Percentiles rank a stretch among this genome's conserved stretches.
These are phyloP conservation scores for Noctua pronuba DNA, from an alignment of 2,888 invertebrate species.

Conservation along the genomic window DNA sequence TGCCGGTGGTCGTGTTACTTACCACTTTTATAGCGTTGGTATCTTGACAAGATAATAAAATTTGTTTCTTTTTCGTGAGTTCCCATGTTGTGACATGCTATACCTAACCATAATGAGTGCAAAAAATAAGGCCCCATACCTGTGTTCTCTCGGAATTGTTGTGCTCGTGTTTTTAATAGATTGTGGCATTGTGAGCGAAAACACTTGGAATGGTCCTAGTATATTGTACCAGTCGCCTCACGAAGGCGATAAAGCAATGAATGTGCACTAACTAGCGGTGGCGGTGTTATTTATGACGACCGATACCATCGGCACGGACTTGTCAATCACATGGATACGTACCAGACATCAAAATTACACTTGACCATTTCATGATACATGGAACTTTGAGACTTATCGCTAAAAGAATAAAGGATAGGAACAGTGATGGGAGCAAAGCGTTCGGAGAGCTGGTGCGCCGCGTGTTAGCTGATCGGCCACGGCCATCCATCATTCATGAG, in stretches of 20 bases:
- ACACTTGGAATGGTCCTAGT: slow-evolving; percentile 56
- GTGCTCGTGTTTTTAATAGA: slow-evolving; percentile 53
- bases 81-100: slow-evolving; percentile 59
- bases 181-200: slow-evolving; percentile 54
- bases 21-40: slow-evolving; percentile 62
- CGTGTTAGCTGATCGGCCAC: slow-evolving; percentile 82
- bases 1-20: slow-evolving; percentile 70
- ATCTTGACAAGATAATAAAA: slow-evolving; percentile 66
- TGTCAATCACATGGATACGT: slow-evolving; percentile 85
- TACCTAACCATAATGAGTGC: slow-evolving; percentile 54
- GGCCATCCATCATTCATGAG: slow-evolving; percentile 88
- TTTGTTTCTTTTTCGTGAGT: slow-evolving; percentile 67
- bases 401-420: slow-evolving; percentile 68
- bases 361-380: slow-evolving; percentile 65
- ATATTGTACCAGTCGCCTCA: slow-evolving; percentile 63
- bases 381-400: slow-evolving; percentile 71
- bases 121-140: slow-evolving; percentile 55
- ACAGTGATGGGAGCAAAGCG: slow-evolving; percentile 56
- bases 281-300: slow-evolving; percentile 88
- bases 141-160: slow-evolving; percentile 53
- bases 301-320: slow-evolving; percentile 88
- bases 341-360: slow-evolving; percentile 77
- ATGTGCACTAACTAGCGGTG: slow-evolving; percentile 88
- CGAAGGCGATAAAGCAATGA: slow-evolving; percentile 81
- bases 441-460: slow-evolving; percentile 62